Percentiles rank a stretch among this genome's conserved stretches.
Conservation (phyloP, 2,113 vertebrate genomes). For the Taurulus bubalis region DNA sequence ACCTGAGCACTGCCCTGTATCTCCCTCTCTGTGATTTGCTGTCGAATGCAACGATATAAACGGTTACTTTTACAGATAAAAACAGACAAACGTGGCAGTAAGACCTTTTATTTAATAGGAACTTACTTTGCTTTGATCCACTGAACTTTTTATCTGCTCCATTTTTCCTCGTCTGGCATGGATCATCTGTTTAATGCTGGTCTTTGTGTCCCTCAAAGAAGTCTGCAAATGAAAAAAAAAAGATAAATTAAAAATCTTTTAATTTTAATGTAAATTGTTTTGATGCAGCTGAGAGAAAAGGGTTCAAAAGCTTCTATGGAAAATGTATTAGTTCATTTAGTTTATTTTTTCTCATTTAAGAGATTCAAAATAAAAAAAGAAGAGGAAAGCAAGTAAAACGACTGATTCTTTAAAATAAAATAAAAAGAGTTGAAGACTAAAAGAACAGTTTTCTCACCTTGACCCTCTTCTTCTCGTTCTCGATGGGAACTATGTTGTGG, state of each 20-base stretch:
- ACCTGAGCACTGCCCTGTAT: conserved; percentile 34
- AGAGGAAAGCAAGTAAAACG: neutral
- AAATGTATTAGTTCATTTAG: neutral
- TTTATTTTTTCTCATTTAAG: no score
- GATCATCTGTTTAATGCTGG: conserved; percentile 58
- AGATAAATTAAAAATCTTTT: no score
- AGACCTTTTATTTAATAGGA: no score
- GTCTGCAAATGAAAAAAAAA: neutral
- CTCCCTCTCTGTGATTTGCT: conserved; percentile 58
- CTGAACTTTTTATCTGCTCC: conserved; percentile 51
- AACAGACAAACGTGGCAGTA: neutral
- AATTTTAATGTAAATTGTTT: no score
- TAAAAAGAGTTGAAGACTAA: neutral
- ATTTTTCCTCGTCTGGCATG: conserved; percentile 41
- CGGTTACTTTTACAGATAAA: neutral
- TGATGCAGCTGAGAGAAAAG: no score
- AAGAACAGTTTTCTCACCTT: conserved; percentile 80
- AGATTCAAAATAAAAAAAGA: no score
- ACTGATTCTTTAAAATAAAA: neutral
- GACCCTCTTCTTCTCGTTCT: conserved; percentile 84
- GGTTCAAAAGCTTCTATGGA: no score
- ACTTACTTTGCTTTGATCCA: conserved; percentile 60
- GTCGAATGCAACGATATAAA: accelerated
- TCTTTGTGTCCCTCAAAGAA: conserved; percentile 37
- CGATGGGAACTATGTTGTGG: conserved; percentile 85